Evolutionary conservation across 2,888 invertebrate genomes (phyloP).

Genomic region (Caenorhabditis wallacei): DNA sequence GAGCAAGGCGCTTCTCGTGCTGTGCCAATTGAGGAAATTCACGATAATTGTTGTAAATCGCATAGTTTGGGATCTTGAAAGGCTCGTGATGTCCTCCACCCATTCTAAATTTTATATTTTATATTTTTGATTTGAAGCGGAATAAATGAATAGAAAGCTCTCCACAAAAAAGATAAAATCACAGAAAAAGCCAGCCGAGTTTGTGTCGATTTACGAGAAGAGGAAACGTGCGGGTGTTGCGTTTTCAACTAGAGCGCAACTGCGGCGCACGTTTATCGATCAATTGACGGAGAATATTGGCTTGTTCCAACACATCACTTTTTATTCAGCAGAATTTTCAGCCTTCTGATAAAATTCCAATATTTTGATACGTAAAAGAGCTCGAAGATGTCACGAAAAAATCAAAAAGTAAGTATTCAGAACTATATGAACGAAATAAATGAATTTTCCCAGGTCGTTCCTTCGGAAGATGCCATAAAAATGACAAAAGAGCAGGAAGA

Average conservation of each 20-base stretch:
- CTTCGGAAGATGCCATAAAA: slow-evolving; percentile 50
- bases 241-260: slow-evolving; percentile 32
- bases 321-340: slow-evolving; percentile 11
- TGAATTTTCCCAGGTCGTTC: slow-evolving; percentile 5
- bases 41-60: slow-evolving; percentile 80
- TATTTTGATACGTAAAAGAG: background rate
- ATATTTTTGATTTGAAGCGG: background rate
- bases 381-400: slow-evolving; percentile 47
- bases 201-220: slow-evolving; percentile 53
- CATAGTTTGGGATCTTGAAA: slow-evolving; percentile 79
- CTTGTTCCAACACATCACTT: slow-evolving; percentile 55
- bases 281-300: slow-evolving; percentile 40
- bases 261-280: slow-evolving; percentile 49
- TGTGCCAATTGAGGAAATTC: slow-evolving; percentile 79
- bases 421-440: background rate
- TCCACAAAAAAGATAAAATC: slow-evolving; percentile 13
- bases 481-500: slow-evolving; percentile 87
- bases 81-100: slow-evolving; percentile 79
- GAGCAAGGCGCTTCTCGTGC: slow-evolving; percentile 79
- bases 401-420: slow-evolving; percentile 51
- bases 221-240: slow-evolving; percentile 44
- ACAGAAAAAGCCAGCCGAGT: slow-evolving; percentile 44
- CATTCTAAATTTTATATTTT: slow-evolving; percentile 63
- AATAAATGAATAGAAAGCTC: background rate
- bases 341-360: slow-evolving; percentile 3